A percentile compares a stretch with the other conserved stretches of the same genome.
Evolutionary conservation across 2,888 invertebrate species (phyloP).

Genomic region (Meiosimyza platycephala): DNA sequence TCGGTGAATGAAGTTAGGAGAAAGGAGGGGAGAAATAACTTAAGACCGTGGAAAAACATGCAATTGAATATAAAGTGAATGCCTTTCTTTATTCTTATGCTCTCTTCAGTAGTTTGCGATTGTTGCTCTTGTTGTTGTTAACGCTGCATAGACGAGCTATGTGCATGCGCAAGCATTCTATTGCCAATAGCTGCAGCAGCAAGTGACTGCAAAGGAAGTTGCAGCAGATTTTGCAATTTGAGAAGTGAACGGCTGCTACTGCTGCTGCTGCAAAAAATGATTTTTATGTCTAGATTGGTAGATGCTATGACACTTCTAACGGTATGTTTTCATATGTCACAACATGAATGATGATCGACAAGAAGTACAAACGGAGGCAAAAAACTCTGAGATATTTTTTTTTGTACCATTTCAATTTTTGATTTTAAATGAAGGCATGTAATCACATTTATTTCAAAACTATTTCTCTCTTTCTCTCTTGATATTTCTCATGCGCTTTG

Average conservation of each 20-base stretch:
- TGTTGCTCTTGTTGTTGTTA: not conserved
- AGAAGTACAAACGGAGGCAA: not conserved
- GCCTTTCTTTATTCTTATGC: not conserved
- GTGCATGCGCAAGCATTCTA: too few species aligned
- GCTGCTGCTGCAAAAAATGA: too few species aligned
- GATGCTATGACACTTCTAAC: not conserved
- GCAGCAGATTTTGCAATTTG: too few species aligned
- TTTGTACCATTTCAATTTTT: too few species aligned
- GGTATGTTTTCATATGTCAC: constrained; percentile 15
- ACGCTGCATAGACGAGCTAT: too few species aligned
- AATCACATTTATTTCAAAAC: too few species aligned
- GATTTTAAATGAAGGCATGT: too few species aligned
- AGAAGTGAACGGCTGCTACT: too few species aligned
- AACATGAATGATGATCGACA: not conserved
- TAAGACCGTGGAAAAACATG: not conserved
- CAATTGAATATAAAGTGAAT: constrained; percentile 17
- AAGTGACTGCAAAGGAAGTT: not conserved
- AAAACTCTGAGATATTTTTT: too few species aligned
- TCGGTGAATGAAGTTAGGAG: not conserved
- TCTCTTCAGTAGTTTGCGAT: not conserved
- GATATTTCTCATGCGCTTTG: not conserved
- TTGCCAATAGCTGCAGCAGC: not conserved
- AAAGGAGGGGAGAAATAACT: not conserved
- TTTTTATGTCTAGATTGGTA: constrained; percentile 8
- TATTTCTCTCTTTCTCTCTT: too few species aligned